phyloP scores from a whole-genome alignment of 2,888 invertebrate genomes.

The Acleris holmiana region DNA sequence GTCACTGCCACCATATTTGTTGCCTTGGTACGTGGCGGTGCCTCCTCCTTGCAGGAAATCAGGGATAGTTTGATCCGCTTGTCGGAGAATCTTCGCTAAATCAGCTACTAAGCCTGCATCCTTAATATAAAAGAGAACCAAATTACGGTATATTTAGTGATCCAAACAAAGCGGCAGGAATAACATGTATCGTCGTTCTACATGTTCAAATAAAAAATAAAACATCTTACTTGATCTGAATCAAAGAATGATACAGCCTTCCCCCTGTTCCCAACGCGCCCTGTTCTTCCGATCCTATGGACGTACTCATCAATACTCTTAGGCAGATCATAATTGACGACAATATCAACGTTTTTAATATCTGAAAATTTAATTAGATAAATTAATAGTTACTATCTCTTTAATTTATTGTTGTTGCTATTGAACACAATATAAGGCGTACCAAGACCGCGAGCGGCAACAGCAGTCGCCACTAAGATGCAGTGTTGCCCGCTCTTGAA shows the following conservation, averaged over 20 bases:
- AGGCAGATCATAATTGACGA: slow-evolving; percentile 96
- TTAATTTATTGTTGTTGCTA: not conserved
- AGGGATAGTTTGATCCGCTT: slow-evolving; percentile 92
- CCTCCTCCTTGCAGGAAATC: slow-evolving; percentile 86
- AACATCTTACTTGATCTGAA: slow-evolving; percentile 64
- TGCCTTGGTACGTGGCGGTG: slow-evolving; percentile 75
- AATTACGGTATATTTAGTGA: not conserved
- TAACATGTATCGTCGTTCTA: too few relatives aligned
- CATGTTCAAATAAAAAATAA: not conserved
- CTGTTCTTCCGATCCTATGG: slow-evolving; percentile 97
- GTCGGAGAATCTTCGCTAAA: slow-evolving; percentile 89
- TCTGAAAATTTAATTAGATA: slow-evolving; percentile 75
- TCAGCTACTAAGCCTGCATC: slow-evolving; percentile 86
- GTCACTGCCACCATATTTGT: slow-evolving; percentile 89
- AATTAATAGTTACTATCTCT: not conserved
- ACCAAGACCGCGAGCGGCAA: slow-evolving; percentile 96
- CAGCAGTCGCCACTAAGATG: slow-evolving; percentile 97
- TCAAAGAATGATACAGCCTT: slow-evolving; percentile 95
- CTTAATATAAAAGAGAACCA: slow-evolving; percentile 42
- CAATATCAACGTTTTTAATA: slow-evolving; percentile 93
- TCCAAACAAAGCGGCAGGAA: too few relatives aligned
- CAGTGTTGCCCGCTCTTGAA: slow-evolving; percentile 91
- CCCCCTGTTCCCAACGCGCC: slow-evolving; percentile 95
- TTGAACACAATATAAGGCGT: slow-evolving; percentile 13
- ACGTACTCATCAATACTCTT: slow-evolving; percentile 96